These are phyloP conservation scores for Drosophila cracens DNA, from an alignment of 2,888 invertebrate species.

Conservation along the genomic window DNA sequence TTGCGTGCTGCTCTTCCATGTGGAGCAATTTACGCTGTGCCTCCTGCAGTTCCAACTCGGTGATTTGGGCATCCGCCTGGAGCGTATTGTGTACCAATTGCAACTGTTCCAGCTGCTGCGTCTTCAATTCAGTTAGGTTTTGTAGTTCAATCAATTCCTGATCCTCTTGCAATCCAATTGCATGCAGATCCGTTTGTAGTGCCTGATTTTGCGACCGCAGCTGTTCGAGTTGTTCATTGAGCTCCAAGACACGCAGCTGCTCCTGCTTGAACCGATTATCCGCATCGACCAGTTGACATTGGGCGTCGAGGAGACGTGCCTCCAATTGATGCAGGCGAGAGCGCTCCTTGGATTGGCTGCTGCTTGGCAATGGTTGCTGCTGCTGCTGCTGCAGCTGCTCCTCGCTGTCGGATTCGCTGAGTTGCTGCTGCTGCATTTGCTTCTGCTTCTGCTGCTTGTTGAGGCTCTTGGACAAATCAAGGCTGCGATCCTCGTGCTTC, in stretches of 20 bases:
- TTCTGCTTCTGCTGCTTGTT: slow-evolving; percentile 70
- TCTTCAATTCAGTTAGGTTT: slow-evolving; percentile 37
- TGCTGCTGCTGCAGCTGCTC: slow-evolving; percentile 58
- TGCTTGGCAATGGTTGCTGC: background rate
- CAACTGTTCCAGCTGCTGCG: slow-evolving; percentile 81
- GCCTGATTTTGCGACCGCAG: slow-evolving; percentile 74
- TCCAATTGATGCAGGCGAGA: slow-evolving; percentile 84
- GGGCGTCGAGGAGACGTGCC: slow-evolving; percentile 82
- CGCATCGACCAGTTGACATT: slow-evolving; percentile 83
- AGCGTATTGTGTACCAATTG: slow-evolving; percentile 83
- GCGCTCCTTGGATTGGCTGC: slow-evolving; percentile 52
- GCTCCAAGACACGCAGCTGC: slow-evolving; percentile 76
- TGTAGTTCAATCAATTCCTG: slow-evolving; percentile 51
- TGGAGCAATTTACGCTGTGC: slow-evolving; percentile 77
- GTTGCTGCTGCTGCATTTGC: slow-evolving; percentile 28
- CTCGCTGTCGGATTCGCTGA: slow-evolving; percentile 83
- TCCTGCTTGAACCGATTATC: slow-evolving; percentile 83
- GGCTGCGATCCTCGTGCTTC: slow-evolving; percentile 86
- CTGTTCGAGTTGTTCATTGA: slow-evolving; percentile 76
- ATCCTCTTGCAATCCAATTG: slow-evolving; percentile 70
- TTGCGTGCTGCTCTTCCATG: slow-evolving; percentile 72
- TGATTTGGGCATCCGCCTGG: slow-evolving; percentile 76
- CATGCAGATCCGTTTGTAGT: slow-evolving; percentile 74
- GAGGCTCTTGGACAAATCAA: slow-evolving; percentile 86
- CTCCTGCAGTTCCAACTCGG: slow-evolving; percentile 78